Evolutionary conservation across 2,113 vertebrate genomes (phyloP), one percentile per base, ranked within the genome.

Genomic region (Muntiacus muntjak): DNA sequence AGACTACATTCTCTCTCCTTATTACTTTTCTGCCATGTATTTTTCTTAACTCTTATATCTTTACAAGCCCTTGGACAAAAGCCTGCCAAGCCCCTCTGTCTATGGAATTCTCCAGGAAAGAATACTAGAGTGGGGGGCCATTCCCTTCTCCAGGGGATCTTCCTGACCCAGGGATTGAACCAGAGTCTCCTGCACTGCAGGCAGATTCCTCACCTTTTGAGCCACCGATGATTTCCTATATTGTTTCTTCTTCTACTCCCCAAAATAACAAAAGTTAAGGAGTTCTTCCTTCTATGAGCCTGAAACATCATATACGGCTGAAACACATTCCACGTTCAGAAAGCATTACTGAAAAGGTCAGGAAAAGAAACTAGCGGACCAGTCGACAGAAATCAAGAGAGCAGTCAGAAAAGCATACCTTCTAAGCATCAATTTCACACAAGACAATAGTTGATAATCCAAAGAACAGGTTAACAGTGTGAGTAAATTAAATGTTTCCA

Each of bases 401-500:
- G 21, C 23, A 81, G 54, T 95, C 83, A 83, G 88, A 86, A 91
- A 93, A 91, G 43, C 30, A 81, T 5, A 45, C 14, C 30, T 83
- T 81, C 40, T 89, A 30, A 71, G 33, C 45, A 60, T 19, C 82
- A 54, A 76, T 89, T 78, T 95, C 57, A 95, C 1, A 16, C 25
- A 94, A 85, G 25, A 79, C 28, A 79, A 62, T 4, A 78, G 89
- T 62, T 94, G 78, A 79, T 62, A 86, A 64, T 13, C 82, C 81
- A 3, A 36, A 87, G 79, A 88, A 74, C 13, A 96, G 71, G 76
- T 90, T 89, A 94, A 94, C 58, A 93, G 79, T 26, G 62, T 96
- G 76, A 94, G 60, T 82, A 85, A 98, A 95, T 94, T 87, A 92
- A 85, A 67, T 86, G 67, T 94, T 98, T 96, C 60, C 54, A 89